These are phyloP conservation scores for Campopleginae sp. DNA, from an alignment of 2,888 invertebrate species.

Conservation along the genomic window DNA sequence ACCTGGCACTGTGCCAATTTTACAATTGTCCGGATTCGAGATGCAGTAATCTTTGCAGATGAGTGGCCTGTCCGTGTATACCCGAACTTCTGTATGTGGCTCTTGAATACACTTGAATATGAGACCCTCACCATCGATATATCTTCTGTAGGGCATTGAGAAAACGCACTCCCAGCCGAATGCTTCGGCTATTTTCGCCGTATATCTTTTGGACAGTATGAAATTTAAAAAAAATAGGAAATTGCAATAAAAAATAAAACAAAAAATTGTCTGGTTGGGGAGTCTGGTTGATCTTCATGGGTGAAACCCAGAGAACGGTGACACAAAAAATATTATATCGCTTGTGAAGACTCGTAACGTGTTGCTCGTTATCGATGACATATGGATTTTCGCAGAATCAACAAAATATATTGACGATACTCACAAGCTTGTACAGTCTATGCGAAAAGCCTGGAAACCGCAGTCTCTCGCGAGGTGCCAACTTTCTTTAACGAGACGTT, in stretches of 20 bases:
- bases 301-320: neutral
- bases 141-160: conserved; percentile 73
- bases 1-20: conserved; percentile 47
- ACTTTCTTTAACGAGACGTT: conserved; percentile 75
- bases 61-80: conserved; percentile 70
- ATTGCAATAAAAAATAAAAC: neutral
- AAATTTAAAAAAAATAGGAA: neutral
- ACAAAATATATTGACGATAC: conserved; percentile 18
- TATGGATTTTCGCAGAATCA: neutral
- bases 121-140: conserved; percentile 69
- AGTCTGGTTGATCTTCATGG: neutral
- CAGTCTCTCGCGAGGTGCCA: conserved; percentile 77
- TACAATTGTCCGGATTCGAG: conserved; percentile 51
- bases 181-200: conserved; percentile 71
- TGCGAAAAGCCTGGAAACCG: conserved; percentile 74
- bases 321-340: neutral
- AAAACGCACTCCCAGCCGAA: conserved; percentile 75
- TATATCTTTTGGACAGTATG: conserved; percentile 68
- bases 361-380: neutral
- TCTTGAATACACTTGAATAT: conserved; percentile 75
- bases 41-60: conserved; percentile 63
- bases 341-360: neutral
- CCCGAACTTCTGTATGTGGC: conserved; percentile 74
- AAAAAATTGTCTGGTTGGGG: too few species aligned
- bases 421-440: conserved; percentile 78